Percentiles rank a stretch among this genome's conserved stretches.
Conservation (phyloP, 2,797 vertebrate genomes). For the Gadopsis marmoratus region DNA sequence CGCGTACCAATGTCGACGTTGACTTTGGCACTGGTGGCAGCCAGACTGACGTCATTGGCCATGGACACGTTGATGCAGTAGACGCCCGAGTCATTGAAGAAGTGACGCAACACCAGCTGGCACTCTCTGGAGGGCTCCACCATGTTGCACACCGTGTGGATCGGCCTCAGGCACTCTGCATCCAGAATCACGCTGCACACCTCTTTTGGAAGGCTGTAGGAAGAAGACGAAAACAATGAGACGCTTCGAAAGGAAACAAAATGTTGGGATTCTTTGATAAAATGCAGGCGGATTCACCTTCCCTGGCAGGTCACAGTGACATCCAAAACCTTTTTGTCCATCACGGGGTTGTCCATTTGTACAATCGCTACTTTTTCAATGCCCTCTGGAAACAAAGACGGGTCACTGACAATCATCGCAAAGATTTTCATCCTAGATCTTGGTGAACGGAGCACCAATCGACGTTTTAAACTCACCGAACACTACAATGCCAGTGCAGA, state of each 20-base stretch:
- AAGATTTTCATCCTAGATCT: neutral
- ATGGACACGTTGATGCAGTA: slow-evolving; percentile 95
- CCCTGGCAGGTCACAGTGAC: slow-evolving; percentile 93
- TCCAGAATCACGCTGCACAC: slow-evolving; percentile 92
- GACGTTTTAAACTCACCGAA: slow-evolving; percentile 85
- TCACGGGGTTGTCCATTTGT: slow-evolving; percentile 83
- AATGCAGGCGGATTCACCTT: slow-evolving; percentile 80
- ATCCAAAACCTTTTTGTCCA: slow-evolving; percentile 86
- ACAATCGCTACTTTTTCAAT: slow-evolving; percentile 92
- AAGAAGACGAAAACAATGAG: neutral
- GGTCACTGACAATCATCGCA: neutral
- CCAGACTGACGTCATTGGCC: slow-evolving; percentile 90
- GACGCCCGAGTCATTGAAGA: slow-evolving; percentile 89
- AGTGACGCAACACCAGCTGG: slow-evolving; percentile 89
- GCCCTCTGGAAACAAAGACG: slow-evolving; percentile 84
- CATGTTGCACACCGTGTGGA: slow-evolving; percentile 85
- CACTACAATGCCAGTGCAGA: slow-evolving; percentile 88
- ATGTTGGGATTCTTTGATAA: neutral
- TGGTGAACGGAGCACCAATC: neutral
- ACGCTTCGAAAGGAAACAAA: neutral
- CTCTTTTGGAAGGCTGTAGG: slow-evolving; percentile 88
- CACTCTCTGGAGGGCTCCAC: slow-evolving; percentile 87
- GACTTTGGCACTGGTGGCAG: slow-evolving; percentile 88
- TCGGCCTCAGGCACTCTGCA: slow-evolving; percentile 86
- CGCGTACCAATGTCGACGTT: slow-evolving; percentile 84